phyloP scores from a whole-genome alignment of 2,797 vertebrate genomes.

The Cyclopterus lumpus region DNA sequence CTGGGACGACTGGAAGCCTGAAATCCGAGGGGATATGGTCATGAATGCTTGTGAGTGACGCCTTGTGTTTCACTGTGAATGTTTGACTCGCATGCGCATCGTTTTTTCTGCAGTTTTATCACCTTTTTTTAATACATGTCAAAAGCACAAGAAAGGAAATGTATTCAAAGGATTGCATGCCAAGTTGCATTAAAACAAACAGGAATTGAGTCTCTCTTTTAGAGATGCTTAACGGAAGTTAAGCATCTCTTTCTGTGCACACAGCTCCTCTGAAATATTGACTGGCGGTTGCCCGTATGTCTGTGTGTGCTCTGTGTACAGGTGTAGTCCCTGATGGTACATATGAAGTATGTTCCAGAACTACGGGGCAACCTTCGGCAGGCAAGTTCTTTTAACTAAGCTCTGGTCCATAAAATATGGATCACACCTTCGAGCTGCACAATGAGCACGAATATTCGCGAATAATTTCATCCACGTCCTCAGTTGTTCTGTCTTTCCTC shows the following conservation, averaged over 20 bases:
- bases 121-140: not conserved
- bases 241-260: not conserved
- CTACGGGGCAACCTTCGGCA: conserved; percentile 94
- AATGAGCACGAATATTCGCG: conserved; percentile 31
- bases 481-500: not conserved
- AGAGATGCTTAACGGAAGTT: not conserved
- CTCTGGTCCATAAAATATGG: conserved; percentile 45
- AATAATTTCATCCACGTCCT: conserved; percentile 16
- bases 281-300: not conserved
- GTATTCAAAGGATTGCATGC: not conserved
- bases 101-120: not conserved
- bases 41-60: conserved; percentile 97
- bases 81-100: not conserved
- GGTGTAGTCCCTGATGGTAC: conserved; percentile 98
- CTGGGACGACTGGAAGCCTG: conserved; percentile 99
- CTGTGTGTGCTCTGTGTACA: conserved; percentile 61
- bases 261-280: conserved; percentile 9
- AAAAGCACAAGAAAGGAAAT: not conserved
- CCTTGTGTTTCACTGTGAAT: not conserved
- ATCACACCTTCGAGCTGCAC: conserved; percentile 34
- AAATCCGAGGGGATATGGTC: conserved; percentile 91
- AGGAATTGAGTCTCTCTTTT: not conserved
- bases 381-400: conserved; percentile 79
- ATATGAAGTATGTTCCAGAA: conserved; percentile 98
- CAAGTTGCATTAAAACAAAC: not conserved